Evolutionary conservation across 2,113 vertebrate genomes (phyloP).

Genomic region (Zosterops pallidus): DNA sequence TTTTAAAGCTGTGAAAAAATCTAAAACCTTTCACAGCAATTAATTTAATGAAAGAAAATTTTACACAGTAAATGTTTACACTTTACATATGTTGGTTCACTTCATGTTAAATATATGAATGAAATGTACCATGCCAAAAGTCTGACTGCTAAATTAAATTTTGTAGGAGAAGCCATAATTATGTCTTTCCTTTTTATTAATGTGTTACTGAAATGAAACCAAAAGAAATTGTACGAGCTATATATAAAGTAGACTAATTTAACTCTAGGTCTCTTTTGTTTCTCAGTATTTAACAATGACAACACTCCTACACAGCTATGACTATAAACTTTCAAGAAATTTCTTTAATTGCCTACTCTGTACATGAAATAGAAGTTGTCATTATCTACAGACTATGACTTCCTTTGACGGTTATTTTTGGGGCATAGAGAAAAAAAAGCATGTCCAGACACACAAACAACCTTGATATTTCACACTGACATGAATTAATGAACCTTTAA

Average conservation of each 20-base stretch:
- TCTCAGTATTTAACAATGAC: not conserved
- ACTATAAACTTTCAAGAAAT: slow-evolving; percentile 3
- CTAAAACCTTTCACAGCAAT: not conserved
- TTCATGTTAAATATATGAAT: not conserved
- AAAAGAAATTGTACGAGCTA: not conserved
- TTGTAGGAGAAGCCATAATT: not conserved
- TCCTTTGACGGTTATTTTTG: slow-evolving; percentile 39
- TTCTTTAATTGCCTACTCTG: not conserved
- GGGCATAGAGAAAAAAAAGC: not conserved
- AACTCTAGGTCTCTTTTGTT: not conserved
- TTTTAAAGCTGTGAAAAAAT: not conserved
- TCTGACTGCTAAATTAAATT: not conserved
- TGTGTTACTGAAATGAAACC: not conserved
- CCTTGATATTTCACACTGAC: slow-evolving; percentile 27
- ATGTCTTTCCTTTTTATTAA: not conserved
- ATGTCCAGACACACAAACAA: not conserved
- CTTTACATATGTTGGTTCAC: not conserved
- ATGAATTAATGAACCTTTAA: slow-evolving; percentile 54
- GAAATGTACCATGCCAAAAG: not conserved
- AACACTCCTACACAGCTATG: not conserved
- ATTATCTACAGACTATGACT: not conserved
- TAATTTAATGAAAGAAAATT: not conserved
- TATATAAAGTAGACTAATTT: not conserved
- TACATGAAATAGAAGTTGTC: not conserved
- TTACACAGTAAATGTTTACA: not conserved